A percentile compares a stretch with the other conserved stretches of the same genome.
Evolutionary conservation across 64 coral and sea anemone species (phyloP).

Genomic region (Anthopleura sola): DNA sequence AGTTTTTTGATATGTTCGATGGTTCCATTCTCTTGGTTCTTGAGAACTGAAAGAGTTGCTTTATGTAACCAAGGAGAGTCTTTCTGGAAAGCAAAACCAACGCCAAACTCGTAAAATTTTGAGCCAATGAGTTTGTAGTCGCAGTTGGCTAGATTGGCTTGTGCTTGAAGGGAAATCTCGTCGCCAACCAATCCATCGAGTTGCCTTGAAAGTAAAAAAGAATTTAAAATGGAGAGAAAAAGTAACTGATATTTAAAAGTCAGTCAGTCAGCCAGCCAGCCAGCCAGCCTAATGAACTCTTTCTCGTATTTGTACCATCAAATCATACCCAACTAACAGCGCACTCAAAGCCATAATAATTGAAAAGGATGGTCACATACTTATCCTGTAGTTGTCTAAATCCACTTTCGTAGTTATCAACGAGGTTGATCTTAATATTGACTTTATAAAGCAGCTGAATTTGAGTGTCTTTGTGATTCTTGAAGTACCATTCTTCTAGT

Average conservation of each 20-base stretch:
- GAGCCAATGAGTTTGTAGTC: slow-evolving; percentile 27
- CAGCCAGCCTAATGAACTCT: no score
- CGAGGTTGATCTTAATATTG: slow-evolving; percentile 55
- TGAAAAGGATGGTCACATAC: slow-evolving; percentile 9
- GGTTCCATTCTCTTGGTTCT: slow-evolving; percentile 64
- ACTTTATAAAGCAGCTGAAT: slow-evolving; percentile 49
- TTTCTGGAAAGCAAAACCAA: slow-evolving; percentile 39
- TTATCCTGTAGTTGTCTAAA: slow-evolving; percentile 18
- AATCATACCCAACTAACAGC: no score
- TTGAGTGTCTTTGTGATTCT: slow-evolving; percentile 44
- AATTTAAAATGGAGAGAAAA: no score
- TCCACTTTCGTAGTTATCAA: slow-evolving; percentile 49
- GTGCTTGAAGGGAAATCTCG: slow-evolving; percentile 37
- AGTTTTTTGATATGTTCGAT: slow-evolving; percentile 26
- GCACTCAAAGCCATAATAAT: no score
- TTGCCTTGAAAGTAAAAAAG: neutral
- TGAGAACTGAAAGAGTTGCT: slow-evolving; percentile 41
- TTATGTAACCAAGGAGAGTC: slow-evolving; percentile 34
- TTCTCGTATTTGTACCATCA: no score
- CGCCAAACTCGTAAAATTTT: slow-evolving; percentile 43
- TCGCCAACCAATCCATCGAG: slow-evolving; percentile 49
- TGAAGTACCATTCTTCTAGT: slow-evolving; percentile 62
- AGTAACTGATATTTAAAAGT: no score
- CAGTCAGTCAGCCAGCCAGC: no score
- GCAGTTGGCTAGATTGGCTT: slow-evolving; percentile 23